Base-by-base conservation (phyloP, 2,113 vertebrate species). In the Saimiri boliviensis region DNA sequence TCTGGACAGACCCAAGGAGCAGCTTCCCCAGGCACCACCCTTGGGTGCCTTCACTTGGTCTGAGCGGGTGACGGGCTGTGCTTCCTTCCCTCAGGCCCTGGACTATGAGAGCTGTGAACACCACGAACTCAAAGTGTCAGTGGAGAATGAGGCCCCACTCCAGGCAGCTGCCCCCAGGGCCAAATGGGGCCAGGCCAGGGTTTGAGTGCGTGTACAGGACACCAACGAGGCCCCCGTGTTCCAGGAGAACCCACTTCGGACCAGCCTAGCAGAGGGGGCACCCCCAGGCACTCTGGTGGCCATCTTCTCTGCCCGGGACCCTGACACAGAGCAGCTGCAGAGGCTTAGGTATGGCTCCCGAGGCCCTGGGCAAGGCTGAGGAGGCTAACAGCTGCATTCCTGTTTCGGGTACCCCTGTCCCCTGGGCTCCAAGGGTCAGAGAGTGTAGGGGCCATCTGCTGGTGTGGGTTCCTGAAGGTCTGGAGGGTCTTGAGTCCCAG, bases 181-280 rank as follows among this genome's bases (percentile, higher is more conserved):
- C 11, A 96, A 98, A 9, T 95, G 89, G 60, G 99, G 99, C 23
- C 98, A 98, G 20, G 99, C 99, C 47, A 98, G 96, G 0, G 98
- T 99, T 94, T 96, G 87, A 5, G 98, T 99, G 95, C 97, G 63
- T 0, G 99, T 99, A 21, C 95, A 96, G 86, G 99, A 99, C 0
- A 97, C 99, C 83, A 99, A 99, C 0, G 99, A 99, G 96, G 98
- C 99, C 0, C 99, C 99, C 0, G 54, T 96, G 96, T 99, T 99
- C 98, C 98, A 83, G 0, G 98, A 99, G 52, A 99, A 99, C 97
- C 99, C 99, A 0, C 99, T 99, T 89, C 42, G 98, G 60, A 98
- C 99, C 66, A 98, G 98, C 8, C 98, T 99, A 82, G 98, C 98
- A 0, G 99, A 99, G 97, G 99, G 99, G 2, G 98, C 98, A 0